Percentiles rank a stretch among this genome's conserved stretches.
Evolutionary conservation across 1,140 invertebrate genomes (phyloP).

Genomic region (Drosophila murphyi): DNA sequence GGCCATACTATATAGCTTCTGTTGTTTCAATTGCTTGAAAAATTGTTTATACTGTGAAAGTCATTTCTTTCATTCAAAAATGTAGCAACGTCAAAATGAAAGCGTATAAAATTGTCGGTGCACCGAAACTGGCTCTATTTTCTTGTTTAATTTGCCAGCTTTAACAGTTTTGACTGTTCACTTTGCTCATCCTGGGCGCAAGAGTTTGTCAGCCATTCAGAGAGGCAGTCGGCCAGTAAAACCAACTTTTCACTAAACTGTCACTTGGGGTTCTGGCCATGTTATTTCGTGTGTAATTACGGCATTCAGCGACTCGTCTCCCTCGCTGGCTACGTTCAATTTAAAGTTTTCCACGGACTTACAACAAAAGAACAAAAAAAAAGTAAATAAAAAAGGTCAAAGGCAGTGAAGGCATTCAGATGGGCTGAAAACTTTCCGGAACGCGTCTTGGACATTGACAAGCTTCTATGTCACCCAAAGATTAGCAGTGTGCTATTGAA

Average conservation of each 20-base stretch:
- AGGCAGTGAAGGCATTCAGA: slow-evolving; percentile 56
- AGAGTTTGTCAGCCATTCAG: slow-evolving; percentile 29
- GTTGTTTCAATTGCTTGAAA: no score
- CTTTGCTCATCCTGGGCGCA: slow-evolving; percentile 30
- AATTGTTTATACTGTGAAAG: no score
- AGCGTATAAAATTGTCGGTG: no score
- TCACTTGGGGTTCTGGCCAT: slow-evolving; percentile 74
- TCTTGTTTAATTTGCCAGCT: slow-evolving; percentile 49
- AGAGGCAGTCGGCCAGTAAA: slow-evolving; percentile 27
- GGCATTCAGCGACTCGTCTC: slow-evolving; percentile 31
- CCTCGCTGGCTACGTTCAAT: slow-evolving; percentile 55
- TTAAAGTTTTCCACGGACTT: slow-evolving; percentile 53
- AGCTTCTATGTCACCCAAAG: slow-evolving; percentile 1
- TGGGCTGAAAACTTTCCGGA: slow-evolving; percentile 3
- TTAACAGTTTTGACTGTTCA: slow-evolving; percentile 43
- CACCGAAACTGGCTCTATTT: not conserved
- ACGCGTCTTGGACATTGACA: slow-evolving; percentile 32
- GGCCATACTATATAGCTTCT: no score
- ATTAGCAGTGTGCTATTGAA: slow-evolving; percentile 19
- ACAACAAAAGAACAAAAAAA: slow-evolving; percentile 18
- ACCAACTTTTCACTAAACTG: slow-evolving; percentile 68
- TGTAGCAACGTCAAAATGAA: no score
- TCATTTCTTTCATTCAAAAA: no score
- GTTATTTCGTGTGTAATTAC: slow-evolving; percentile 78
- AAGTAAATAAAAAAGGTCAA: slow-evolving; percentile 58